Conservation (phyloP, 2,113 vertebrate genomes). For the Onychostoma macrolepis region DNA sequence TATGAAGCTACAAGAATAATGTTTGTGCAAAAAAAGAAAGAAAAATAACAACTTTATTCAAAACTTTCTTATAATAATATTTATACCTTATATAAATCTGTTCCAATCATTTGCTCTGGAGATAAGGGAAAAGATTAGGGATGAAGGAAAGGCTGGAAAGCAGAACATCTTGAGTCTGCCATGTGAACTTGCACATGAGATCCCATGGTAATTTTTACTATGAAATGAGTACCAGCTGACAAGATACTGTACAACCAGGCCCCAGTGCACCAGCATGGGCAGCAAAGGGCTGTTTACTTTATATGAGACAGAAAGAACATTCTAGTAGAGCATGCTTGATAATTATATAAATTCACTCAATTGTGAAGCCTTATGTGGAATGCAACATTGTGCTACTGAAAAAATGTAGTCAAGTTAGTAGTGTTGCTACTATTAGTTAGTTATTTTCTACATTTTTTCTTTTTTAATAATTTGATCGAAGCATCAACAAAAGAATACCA, state of each 20-base stretch:
- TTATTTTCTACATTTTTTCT: too few relatives aligned
- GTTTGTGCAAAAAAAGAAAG: too few relatives aligned
- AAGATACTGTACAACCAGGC: neutral
- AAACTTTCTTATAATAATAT: neutral
- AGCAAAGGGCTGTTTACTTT: neutral
- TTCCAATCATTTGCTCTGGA: neutral
- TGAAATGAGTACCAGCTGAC: neutral
- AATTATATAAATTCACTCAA: neutral
- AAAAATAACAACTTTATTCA: too few relatives aligned
- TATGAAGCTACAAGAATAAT: too few relatives aligned
- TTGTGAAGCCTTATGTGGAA: neutral
- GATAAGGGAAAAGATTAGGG: neutral
- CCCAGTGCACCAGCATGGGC: neutral
- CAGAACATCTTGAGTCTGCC: slow-evolving; percentile 41
- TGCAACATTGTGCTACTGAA: too few relatives aligned
- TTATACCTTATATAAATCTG: slow-evolving; percentile 7
- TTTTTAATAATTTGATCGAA: too few relatives aligned
- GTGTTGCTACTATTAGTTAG: too few relatives aligned
- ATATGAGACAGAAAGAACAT: too few relatives aligned
- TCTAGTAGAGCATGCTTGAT: neutral
- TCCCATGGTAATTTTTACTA: slow-evolving; percentile 1
- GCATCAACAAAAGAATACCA: too few relatives aligned
- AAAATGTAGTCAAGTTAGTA: too few relatives aligned
- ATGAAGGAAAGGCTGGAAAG: slow-evolving; percentile 11
- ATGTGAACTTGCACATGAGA: slow-evolving; percentile 28